Evolutionary conservation across 2,888 invertebrate species (phyloP).

Genomic region (Caenorhabditis sp.): DNA sequence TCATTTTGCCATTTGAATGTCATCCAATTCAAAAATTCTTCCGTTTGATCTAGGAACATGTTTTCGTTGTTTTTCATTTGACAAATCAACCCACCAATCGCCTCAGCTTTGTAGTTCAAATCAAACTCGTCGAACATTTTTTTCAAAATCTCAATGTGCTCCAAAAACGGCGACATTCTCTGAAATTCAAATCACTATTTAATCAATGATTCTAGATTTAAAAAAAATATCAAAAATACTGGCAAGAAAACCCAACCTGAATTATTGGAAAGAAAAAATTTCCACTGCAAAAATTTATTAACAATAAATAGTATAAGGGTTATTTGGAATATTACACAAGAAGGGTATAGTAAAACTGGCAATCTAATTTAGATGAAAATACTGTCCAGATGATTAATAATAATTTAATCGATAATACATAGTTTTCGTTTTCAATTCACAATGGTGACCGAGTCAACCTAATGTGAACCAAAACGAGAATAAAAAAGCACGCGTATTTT

Average conservation of each 20-base stretch:
- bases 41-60: constrained; percentile 3
- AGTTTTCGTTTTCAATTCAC: too few species aligned
- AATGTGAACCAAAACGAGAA: too few species aligned
- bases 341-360: too few species aligned
- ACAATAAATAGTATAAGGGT: not conserved
- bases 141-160: constrained; percentile 12
- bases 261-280: too few species aligned
- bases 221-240: too few species aligned
- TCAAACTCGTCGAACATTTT: constrained; percentile 6
- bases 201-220: too few species aligned
- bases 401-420: too few species aligned
- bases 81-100: constrained; percentile 10
- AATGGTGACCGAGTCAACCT: too few species aligned
- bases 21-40: constrained; percentile 15
- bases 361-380: not conserved
- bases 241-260: too few species aligned
- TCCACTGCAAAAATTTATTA: not conserved
- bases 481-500: not conserved
- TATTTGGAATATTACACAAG: not conserved
- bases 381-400: constrained; percentile 1
- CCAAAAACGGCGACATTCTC: constrained; percentile 16
- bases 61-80: not conserved
- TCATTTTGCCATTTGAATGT: constrained; percentile 7
- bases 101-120: constrained; percentile 1
- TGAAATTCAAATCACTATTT: too few species aligned